These are phyloP conservation scores for Solen grandis DNA, from an alignment of 1,140 invertebrate genomes.

Conservation along the genomic window DNA sequence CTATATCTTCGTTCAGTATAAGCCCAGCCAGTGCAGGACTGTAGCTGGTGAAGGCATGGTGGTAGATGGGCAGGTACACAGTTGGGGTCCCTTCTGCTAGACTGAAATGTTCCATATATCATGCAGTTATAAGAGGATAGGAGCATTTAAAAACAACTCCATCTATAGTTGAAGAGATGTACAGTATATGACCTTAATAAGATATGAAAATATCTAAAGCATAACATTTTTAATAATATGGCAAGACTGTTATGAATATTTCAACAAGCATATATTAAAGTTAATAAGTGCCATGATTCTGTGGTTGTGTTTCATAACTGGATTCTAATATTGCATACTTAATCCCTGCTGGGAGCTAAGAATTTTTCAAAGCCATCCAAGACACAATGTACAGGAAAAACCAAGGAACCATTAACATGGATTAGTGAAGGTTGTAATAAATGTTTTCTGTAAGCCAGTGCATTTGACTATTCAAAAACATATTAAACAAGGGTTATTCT, in stretches of 20 bases:
- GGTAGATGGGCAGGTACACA: constrained; percentile 68
- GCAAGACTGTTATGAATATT: neutral
- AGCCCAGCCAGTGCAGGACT: constrained; percentile 59
- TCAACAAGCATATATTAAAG: too few species aligned
- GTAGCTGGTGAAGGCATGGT: constrained; percentile 69
- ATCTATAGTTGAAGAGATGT: neutral
- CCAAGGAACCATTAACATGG: too few species aligned
- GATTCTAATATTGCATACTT: too few species aligned
- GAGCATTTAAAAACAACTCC: neutral
- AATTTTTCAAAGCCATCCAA: too few species aligned
- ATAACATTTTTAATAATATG: neutral
- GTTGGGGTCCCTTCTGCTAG: constrained; percentile 56
- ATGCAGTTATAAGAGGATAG: neutral
- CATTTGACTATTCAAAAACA: too few species aligned
- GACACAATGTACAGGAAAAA: too few species aligned
- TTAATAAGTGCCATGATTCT: too few species aligned
- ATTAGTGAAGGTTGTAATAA: too few species aligned
- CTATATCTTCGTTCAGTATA: constrained; percentile 61
- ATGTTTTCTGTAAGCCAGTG: too few species aligned
- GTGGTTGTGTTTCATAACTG: too few species aligned
- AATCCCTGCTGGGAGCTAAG: too few species aligned
- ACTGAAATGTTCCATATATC: constrained; percentile 50
- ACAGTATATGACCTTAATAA: neutral
- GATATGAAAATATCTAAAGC: neutral
- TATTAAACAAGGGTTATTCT: too few species aligned